Conservation (phyloP, 2,888 invertebrate genomes). For the Mesoligia furuncula region DNA sequence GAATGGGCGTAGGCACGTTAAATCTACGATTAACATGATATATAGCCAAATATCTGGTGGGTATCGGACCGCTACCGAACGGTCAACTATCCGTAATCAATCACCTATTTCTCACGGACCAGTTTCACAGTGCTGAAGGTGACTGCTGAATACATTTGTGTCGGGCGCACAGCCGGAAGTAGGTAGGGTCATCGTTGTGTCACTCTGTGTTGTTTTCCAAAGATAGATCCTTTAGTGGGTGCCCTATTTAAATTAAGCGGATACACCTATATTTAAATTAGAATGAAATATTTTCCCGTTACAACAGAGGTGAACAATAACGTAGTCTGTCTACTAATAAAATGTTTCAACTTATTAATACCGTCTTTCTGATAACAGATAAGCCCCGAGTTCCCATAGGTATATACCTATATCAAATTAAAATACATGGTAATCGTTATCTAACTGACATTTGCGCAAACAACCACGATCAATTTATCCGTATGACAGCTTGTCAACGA, state of each 20-base stretch:
- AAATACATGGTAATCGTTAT: slow-evolving; percentile 87
- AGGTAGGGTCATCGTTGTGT: slow-evolving; percentile 83
- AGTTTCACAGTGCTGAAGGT: slow-evolving; percentile 84
- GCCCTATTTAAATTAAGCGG: slow-evolving; percentile 64
- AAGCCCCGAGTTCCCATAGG: slow-evolving; percentile 79
- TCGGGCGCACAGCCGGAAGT: slow-evolving; percentile 82
- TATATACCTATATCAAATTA: slow-evolving; percentile 81
- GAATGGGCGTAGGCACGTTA: slow-evolving; percentile 14
- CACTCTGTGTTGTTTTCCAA: slow-evolving; percentile 81
- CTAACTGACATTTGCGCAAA: slow-evolving; percentile 88
- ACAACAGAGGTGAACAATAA: slow-evolving; percentile 63
- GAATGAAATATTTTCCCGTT: slow-evolving; percentile 62
- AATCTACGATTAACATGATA: slow-evolving; percentile 37
- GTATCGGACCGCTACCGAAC: slow-evolving; percentile 67
- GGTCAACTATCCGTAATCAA: slow-evolving; percentile 70
- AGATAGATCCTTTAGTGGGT: slow-evolving; percentile 71
- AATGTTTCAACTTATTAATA: slow-evolving; percentile 65
- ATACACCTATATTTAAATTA: slow-evolving; percentile 29
- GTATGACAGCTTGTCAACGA: slow-evolving; percentile 87
- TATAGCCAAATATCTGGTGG: slow-evolving; percentile 60
- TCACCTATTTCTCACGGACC: slow-evolving; percentile 85
- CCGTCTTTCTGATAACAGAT: slow-evolving; percentile 70
- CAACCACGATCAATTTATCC: slow-evolving; percentile 89
- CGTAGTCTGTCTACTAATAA: slow-evolving; percentile 56
- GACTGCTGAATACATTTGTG: slow-evolving; percentile 84